Percentiles rank a stretch among this genome's conserved stretches.
Conservation (phyloP, 2,113 vertebrate genomes). For the Antidorcas marsupialis region DNA sequence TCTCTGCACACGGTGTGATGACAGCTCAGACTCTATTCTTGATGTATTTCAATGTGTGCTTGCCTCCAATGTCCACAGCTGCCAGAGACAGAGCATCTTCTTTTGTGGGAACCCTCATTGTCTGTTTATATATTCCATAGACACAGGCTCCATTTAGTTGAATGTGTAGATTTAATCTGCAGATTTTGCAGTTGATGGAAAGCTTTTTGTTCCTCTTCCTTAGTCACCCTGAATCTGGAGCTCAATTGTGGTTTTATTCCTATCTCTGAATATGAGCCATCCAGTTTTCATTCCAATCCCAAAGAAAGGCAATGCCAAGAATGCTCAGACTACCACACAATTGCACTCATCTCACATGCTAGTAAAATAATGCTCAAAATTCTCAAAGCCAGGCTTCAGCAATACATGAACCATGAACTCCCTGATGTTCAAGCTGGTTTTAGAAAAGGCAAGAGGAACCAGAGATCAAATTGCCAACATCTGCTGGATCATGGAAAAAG, state of each 20-base stretch:
- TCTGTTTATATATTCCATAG: background rate
- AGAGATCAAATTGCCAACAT: no score
- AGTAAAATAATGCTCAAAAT: no score
- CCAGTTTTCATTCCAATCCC: no score
- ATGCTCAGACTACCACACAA: no score
- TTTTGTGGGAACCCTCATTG: background rate
- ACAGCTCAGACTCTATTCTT: background rate
- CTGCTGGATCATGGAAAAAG: no score
- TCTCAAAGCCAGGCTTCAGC: no score
- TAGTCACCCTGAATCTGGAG: background rate
- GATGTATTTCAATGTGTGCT: background rate
- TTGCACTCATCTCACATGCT: no score
- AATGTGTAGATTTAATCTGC: background rate
- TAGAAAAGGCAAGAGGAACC: no score
- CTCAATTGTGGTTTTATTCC: background rate
- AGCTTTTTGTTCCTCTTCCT: background rate
- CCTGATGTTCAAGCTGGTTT: no score
- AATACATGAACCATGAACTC: no score
- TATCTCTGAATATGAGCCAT: background rate
- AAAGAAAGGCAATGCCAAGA: no score
- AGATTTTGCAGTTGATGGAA: background rate
- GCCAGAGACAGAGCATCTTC: background rate
- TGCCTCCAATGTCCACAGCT: background rate
- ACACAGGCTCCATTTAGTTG: background rate
- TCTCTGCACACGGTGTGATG: background rate